Conservation (phyloP, 92 coral and sea anemone genomes). For the Heliopora coerulea region DNA sequence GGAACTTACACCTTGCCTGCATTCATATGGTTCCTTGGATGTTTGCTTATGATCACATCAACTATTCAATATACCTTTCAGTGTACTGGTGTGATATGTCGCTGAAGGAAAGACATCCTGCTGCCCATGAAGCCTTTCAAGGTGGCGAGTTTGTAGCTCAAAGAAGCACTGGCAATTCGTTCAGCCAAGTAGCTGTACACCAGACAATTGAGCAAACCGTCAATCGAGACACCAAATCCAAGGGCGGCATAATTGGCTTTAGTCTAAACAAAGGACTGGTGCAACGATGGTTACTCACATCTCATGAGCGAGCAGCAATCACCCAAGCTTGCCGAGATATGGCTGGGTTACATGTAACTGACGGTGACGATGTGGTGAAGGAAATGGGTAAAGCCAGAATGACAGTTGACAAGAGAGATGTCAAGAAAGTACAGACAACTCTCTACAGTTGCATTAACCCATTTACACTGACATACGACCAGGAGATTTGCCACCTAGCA, state of each 20-base stretch:
- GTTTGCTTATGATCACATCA: constrained; percentile 56
- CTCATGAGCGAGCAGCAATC: constrained; percentile 60
- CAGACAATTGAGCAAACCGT: constrained; percentile 51
- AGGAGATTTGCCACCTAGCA: too few relatives aligned
- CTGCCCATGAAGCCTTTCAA: constrained; percentile 16
- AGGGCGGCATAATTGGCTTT: constrained; percentile 44
- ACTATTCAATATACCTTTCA: constrained; percentile 39
- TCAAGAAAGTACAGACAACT: too few relatives aligned
- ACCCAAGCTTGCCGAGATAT: constrained; percentile 58
- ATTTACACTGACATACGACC: too few relatives aligned
- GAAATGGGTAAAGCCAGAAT: constrained; percentile 42
- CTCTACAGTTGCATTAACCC: too few relatives aligned
- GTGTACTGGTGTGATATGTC: constrained; percentile 24
- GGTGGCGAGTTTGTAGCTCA: constrained; percentile 46
- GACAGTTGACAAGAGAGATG: constrained; percentile 30
- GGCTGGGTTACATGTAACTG: constrained; percentile 47
- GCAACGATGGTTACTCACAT: constrained; percentile 62
- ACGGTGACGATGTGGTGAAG: constrained; percentile 41
- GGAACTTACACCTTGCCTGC: constrained; percentile 49
- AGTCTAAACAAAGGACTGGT: constrained; percentile 48
- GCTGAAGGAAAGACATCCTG: constrained; percentile 22
- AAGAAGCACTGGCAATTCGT: constrained; percentile 20
- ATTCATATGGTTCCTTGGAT: constrained; percentile 48
- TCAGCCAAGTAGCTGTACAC: constrained; percentile 40
- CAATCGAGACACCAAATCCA: constrained; percentile 55